Percentiles rank a stretch among this genome's conserved stretches.
phyloP scores from a whole-genome alignment of 2,888 invertebrate species.

The Cryptus armator region DNA sequence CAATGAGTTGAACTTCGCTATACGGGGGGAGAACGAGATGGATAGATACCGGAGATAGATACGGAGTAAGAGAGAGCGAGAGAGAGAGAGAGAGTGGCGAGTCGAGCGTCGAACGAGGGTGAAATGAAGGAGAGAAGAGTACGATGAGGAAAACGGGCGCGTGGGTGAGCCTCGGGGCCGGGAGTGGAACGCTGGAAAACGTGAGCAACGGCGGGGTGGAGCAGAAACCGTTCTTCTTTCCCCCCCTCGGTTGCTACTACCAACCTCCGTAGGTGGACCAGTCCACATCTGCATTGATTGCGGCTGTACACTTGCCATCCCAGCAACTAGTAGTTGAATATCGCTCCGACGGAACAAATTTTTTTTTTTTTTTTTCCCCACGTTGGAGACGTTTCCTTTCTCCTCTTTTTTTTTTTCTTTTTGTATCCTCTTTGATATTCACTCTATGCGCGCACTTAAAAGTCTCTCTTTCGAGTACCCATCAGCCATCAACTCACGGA shows the following conservation, averaged over 20 bases:
- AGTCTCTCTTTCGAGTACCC: slow-evolving; percentile 9
- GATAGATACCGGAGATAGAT: neutral
- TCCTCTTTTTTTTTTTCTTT: slow-evolving; percentile 8
- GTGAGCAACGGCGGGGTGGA: slow-evolving; percentile 50
- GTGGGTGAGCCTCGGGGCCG: slow-evolving; percentile 47
- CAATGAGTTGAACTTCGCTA: slow-evolving; percentile 49
- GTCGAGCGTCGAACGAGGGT: neutral
- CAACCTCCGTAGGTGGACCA: slow-evolving; percentile 64
- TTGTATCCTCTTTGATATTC: neutral
- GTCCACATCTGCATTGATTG: slow-evolving; percentile 70
- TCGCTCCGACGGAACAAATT: slow-evolving; percentile 25
- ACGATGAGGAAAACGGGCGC: slow-evolving; percentile 27
- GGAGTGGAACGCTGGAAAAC: slow-evolving; percentile 38
- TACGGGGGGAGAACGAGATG: neutral
- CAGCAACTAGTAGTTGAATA: slow-evolving; percentile 66
- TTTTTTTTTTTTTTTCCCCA: slow-evolving; percentile 25
- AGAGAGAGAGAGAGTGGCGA: neutral
- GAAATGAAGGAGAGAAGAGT: slow-evolving; percentile 3
- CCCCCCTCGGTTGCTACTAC: slow-evolving; percentile 46
- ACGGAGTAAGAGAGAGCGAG: neutral
- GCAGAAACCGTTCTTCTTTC: slow-evolving; percentile 21
- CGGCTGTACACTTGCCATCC: slow-evolving; percentile 53
- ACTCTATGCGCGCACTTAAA: neutral
- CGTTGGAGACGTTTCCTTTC: neutral
- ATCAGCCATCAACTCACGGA: neutral